Conservation (phyloP, 2,113 vertebrate genomes). For the Trochalopteron elliotii region DNA sequence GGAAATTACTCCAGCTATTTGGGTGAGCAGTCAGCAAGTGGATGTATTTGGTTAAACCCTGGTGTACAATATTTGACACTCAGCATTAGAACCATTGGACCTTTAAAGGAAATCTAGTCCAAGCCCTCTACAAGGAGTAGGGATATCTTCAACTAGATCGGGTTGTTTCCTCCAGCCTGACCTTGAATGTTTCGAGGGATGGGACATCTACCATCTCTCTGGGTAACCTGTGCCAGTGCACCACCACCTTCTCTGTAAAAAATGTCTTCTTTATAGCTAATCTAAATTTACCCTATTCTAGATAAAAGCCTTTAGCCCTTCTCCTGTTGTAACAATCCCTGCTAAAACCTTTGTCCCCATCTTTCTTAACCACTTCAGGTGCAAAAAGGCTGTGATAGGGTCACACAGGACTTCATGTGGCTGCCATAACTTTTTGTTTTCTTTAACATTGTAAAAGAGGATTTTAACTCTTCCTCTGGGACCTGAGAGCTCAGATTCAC, state of each 20-base stretch:
- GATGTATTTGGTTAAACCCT: not conserved
- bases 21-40: not conserved
- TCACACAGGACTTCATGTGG: not conserved
- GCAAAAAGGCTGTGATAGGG: not conserved
- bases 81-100: not conserved
- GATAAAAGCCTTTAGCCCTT: not conserved
- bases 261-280: no score
- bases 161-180: not conserved
- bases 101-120: not conserved
- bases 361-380: not conserved
- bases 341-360: not conserved
- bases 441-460: not conserved
- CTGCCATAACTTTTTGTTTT: not conserved
- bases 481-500: not conserved
- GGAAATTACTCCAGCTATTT: not conserved
- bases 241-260: not conserved
- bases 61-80: not conserved
- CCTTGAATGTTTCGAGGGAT: not conserved
- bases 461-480: not conserved
- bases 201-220: not conserved
- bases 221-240: not conserved
- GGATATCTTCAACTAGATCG: not conserved
- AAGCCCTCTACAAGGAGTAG: not conserved
- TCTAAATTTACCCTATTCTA: not conserved
- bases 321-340: no score